Evolutionary conservation across 2,113 vertebrate species (phyloP).

Genomic region (Zosterops borbonicus): DNA sequence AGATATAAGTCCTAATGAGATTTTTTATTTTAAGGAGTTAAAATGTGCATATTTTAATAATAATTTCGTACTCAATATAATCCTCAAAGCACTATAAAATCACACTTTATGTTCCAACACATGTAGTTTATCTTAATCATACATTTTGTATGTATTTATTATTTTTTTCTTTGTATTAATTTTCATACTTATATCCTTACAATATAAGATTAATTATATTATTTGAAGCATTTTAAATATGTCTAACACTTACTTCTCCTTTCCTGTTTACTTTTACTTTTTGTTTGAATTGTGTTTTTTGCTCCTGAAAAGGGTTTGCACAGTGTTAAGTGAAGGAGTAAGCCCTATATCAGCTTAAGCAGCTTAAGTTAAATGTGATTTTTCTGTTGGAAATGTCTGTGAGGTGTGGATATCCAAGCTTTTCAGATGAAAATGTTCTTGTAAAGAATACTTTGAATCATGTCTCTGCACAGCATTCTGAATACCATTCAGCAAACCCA

Average conservation of each 20-base stretch:
- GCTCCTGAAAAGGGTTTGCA: neutral
- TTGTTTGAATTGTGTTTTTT: neutral
- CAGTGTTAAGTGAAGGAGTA: neutral
- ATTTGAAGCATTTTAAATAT: neutral
- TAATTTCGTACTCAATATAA: neutral
- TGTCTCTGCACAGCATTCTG: neutral
- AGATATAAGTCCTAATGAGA: neutral
- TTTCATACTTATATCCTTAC: neutral
- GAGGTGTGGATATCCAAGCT: neutral
- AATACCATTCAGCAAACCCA: neutral
- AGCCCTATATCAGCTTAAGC: neutral
- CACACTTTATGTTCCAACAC: neutral
- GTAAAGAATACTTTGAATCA: neutral
- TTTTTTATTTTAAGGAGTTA: neutral
- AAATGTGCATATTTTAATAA: neutral
- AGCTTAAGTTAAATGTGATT: neutral
- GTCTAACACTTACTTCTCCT: neutral
- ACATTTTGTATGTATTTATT: neutral
- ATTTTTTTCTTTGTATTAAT: neutral
- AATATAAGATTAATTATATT: neutral
- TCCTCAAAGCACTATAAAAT: neutral
- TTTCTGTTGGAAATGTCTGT: neutral
- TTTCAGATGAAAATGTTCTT: neutral
- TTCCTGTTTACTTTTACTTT: neutral
- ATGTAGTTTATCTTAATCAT: neutral